Base-by-base conservation (phyloP, 2,113 vertebrate species). In the Menidia beryllina region DNA sequence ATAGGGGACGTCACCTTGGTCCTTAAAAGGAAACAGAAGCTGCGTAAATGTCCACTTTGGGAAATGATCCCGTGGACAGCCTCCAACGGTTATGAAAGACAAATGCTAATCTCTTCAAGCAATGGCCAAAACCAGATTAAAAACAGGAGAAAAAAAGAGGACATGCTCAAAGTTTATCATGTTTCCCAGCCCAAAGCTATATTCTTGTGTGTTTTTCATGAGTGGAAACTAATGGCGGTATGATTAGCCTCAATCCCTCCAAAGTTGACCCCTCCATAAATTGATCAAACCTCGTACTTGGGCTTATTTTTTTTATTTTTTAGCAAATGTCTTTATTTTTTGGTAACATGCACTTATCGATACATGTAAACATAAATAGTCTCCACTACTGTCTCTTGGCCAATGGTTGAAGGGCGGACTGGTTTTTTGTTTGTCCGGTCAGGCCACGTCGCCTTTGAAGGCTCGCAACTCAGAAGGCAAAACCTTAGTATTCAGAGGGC, bases 71-170 rank as follows among this genome's bases (percentile, higher is more conserved):
- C 41, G 26, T 56, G 43, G 77, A 55, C 23, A 7, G 52, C 17
- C 13, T 55, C 14, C 30, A 30, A 48, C 59, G 63, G 69, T 55
- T 72, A 59, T 34, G 36, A 55, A 50, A 52, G 24, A 43, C 49
- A 55, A 38, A 60, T 71, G 38, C 72, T 30, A 56, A 30, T 23
- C 43, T 68, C 60, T 34, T 24, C 50, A 5, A 15, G 54, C 56
- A 1, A 38, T 47, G 53, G 27, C 51, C 30, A 8, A 21, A 74
- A 23, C 50, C 51, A 58, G 34, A 50, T 36, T 6, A 8, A 5
- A 10, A 47, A 69, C 26, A 84, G 50, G 88, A 87, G 87, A 85
- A 86, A 61, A 77, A 86, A 72, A 87, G 70, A 69, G 88, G 47
- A 65, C n/a, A n/a, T n/a, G n/a, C n/a, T n/a, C n/a, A n/a, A n/a